phyloP scores from a whole-genome alignment of 2,888 invertebrate species.

The Caenorhabditis virilis region DNA sequence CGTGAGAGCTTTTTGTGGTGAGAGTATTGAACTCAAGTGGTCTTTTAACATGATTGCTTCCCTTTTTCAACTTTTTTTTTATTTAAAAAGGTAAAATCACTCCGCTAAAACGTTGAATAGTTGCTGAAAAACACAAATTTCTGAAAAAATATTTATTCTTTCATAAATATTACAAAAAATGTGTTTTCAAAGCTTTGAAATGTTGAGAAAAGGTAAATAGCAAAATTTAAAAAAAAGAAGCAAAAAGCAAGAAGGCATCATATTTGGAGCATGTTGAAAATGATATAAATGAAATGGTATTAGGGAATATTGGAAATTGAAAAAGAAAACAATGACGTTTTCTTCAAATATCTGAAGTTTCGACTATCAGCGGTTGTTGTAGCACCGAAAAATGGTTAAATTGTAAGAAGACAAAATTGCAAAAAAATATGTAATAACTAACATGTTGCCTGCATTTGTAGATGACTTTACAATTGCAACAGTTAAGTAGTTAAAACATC shows the following conservation, averaged over 20 bases:
- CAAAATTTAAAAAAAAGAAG: no score
- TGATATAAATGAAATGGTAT: neutral
- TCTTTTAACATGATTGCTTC: neutral
- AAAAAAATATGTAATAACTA: no score
- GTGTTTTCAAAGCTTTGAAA: no score
- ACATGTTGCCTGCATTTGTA: no score
- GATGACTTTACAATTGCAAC: no score
- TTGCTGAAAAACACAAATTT: neutral
- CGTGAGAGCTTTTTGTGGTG: neutral
- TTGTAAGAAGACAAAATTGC: no score
- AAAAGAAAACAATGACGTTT: neutral
- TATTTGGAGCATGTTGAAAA: neutral
- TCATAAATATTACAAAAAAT: neutral
- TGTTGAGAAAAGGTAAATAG: no score
- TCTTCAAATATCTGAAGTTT: no score
- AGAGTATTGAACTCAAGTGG: neutral
- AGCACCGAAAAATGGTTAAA: no score
- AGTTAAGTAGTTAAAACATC: no score
- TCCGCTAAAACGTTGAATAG: neutral
- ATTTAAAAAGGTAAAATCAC: neutral
- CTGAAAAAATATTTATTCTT: neutral
- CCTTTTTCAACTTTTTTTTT: neutral
- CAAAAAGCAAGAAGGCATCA: slow-evolving; percentile 1
- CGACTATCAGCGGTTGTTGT: no score
- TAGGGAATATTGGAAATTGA: no score